These are phyloP conservation scores for Platorchestia sp. DNA, from an alignment of 1,140 invertebrate species.

Conservation along the genomic window DNA sequence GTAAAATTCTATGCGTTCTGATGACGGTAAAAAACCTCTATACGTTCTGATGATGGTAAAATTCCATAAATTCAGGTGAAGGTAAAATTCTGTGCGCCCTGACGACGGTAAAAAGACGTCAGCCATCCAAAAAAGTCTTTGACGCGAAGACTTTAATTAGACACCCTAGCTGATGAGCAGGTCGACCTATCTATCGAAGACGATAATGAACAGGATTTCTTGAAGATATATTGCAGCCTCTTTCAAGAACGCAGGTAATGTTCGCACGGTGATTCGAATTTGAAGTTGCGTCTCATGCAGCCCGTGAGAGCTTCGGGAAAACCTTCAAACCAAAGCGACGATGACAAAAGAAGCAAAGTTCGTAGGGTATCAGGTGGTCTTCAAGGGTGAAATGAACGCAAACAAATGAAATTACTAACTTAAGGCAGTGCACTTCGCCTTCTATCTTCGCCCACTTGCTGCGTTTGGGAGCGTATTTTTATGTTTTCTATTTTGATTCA, in stretches of 20 bases:
- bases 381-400: not conserved
- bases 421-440: not conserved
- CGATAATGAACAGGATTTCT: slow-evolving; percentile 16
- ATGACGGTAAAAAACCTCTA: not conserved
- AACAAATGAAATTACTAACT: not conserved
- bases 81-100: not conserved
- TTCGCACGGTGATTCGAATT: not conserved
- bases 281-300: not conserved
- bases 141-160: slow-evolving; percentile 18
- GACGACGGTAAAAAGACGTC: not conserved
- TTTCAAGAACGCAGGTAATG: not conserved
- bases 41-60: too few relatives aligned
- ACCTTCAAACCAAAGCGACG: not conserved
- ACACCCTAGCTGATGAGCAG: not conserved
- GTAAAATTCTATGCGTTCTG: not conserved
- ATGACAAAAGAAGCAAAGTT: not conserved
- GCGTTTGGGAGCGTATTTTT: not conserved
- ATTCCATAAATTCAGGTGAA: too few relatives aligned
- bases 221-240: not conserved
- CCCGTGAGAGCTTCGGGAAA: not conserved
- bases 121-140: not conserved
- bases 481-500: not conserved
- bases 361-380: not conserved
- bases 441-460: not conserved
- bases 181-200: slow-evolving; percentile 19